These are phyloP conservation scores for Cephus rjabovi DNA, from an alignment of 2,888 invertebrate species.

Conservation along the genomic window DNA sequence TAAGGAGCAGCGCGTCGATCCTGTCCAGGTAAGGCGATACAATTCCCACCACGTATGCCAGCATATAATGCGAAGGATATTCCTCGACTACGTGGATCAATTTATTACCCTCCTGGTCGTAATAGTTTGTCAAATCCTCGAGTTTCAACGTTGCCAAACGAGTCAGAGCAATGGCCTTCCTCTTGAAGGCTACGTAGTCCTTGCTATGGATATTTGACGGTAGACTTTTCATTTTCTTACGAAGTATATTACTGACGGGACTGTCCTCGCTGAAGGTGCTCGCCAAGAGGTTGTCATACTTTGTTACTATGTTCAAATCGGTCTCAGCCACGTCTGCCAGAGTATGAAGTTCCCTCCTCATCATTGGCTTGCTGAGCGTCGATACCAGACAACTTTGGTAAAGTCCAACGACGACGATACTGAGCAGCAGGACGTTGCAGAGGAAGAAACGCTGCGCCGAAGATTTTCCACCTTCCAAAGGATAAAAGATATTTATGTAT, in stretches of 20 bases:
- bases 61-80: constrained; percentile 33
- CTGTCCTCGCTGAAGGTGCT: constrained; percentile 28
- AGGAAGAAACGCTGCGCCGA: constrained; percentile 37
- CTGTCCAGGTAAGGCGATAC: constrained; percentile 39
- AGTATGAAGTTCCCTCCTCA: constrained; percentile 40
- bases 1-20: constrained; percentile 36
- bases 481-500: constrained; percentile 32
- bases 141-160: constrained; percentile 26
- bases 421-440: constrained; percentile 38
- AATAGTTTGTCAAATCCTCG: constrained; percentile 28
- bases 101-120: constrained; percentile 34
- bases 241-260: constrained; percentile 18
- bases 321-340: constrained; percentile 40
- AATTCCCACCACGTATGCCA: constrained; percentile 36
- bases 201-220: constrained; percentile 18
- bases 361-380: constrained; percentile 42
- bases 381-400: constrained; percentile 46
- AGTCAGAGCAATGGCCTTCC: constrained; percentile 26
- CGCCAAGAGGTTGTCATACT: constrained; percentile 42
- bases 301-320: constrained; percentile 39
- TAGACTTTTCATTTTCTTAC: constrained; percentile 16
- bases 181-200: constrained; percentile 29
- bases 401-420: constrained; percentile 36
- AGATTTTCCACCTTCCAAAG: constrained; percentile 29
- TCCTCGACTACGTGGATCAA: constrained; percentile 42